phyloP scores from a whole-genome alignment of 2,113 vertebrate species.

The Mobula birostris region DNA sequence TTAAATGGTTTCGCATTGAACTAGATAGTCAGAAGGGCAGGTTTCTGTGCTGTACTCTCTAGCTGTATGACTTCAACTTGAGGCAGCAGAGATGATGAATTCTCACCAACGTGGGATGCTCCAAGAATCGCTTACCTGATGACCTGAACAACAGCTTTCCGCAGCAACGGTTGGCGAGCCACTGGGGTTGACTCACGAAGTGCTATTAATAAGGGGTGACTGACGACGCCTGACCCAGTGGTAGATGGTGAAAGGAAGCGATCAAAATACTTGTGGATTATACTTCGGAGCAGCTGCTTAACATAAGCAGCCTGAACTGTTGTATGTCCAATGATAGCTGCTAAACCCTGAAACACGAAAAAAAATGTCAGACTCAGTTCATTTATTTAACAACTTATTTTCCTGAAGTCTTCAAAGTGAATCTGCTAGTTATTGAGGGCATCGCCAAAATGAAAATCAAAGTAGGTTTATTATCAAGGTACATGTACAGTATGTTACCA shows the following conservation, averaged over 20 bases:
- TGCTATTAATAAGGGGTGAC: constrained; percentile 78
- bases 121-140: constrained; percentile 51
- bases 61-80: too few relatives aligned
- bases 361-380: background rate
- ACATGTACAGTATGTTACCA: too few relatives aligned
- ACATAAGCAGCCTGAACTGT: constrained; percentile 73
- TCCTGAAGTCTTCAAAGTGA: too few relatives aligned
- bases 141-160: constrained; percentile 51
- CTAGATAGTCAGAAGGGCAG: too few relatives aligned
- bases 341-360: constrained; percentile 68
- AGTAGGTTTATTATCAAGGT: too few relatives aligned
- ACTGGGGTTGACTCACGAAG: constrained; percentile 58
- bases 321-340: constrained; percentile 67
- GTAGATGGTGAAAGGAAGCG: constrained; percentile 77
- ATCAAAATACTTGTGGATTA: constrained; percentile 77
- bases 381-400: background rate
- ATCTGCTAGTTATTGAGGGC: background rate
- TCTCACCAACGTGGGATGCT: too few relatives aligned
- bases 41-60: too few relatives aligned
- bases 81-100: background rate
- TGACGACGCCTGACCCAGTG: constrained; percentile 47
- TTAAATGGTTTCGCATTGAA: too few relatives aligned
- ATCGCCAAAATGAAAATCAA: too few relatives aligned
- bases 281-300: constrained; percentile 75
- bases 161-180: constrained; percentile 48